These are phyloP conservation scores for Lipotes vexillifer DNA, from an alignment of 2,113 vertebrate species.

Conservation along the genomic window DNA sequence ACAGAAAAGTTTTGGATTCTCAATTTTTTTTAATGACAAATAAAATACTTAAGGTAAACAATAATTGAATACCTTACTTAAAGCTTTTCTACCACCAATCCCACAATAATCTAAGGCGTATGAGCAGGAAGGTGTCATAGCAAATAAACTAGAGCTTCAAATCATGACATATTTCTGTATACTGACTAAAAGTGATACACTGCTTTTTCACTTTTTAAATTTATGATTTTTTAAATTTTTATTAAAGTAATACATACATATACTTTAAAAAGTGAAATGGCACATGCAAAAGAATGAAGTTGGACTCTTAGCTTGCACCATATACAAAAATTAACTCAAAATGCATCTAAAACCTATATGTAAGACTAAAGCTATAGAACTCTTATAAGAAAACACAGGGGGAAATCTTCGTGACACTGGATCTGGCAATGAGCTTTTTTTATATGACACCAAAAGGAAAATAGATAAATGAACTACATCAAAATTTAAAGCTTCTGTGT, in stretches of 20 bases:
- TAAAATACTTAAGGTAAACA: slow-evolving; percentile 20
- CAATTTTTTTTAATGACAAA: neutral
- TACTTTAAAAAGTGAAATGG: neutral
- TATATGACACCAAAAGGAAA: neutral
- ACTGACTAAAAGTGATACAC: neutral
- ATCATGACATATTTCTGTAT: neutral
- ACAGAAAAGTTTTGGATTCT: neutral
- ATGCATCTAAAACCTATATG: neutral
- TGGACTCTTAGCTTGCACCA: neutral
- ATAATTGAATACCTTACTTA: neutral
- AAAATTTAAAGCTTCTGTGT: neutral
- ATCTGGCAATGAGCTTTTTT: neutral
- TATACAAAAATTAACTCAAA: neutral
- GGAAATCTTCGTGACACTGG: neutral
- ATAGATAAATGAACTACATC: neutral
- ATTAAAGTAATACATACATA: neutral
- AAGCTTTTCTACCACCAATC: neutral
- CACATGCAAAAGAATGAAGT: neutral
- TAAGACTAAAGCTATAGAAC: neutral
- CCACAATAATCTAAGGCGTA: neutral
- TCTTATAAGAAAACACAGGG: neutral
- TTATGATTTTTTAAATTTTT: neutral
- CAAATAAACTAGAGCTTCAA: neutral
- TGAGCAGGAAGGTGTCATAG: neutral
- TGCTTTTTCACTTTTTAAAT: slow-evolving; percentile 10